Base-by-base conservation (phyloP, 1,140 invertebrate species). In the Chrysoperla carnea region DNA sequence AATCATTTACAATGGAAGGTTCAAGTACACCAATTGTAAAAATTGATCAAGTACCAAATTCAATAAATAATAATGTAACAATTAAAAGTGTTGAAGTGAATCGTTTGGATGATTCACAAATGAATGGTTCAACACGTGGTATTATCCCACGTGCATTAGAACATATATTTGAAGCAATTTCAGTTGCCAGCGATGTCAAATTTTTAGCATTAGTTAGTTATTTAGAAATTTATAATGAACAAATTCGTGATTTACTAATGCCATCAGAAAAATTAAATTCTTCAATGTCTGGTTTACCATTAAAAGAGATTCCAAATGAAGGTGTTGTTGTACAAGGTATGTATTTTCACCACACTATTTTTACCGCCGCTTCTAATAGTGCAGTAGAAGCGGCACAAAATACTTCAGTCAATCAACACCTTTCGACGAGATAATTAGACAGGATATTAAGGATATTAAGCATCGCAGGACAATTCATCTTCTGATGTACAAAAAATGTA, bases 191-290 rank as follows among this genome's bases (percentile, higher is more conserved):
- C 37, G 72, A 78, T 44, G 76, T 77, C 13, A 86, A 89, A 58
- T 95, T 84, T 59, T 64, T 95, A 36, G 84, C 90, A 0, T 68
- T 91, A 42, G 77, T 88, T n/a, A 90, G 84, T 39, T 95, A 92
- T 58, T 69, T 94, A 35, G 91, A 95, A 62, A 93, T 93, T 37
- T 92, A 93, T 62, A 93, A 91, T 63, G 88, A 92, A 64, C 81
- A 83, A 56, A 76, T 90, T 43, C 62, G 56, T 40, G 57, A 59
- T 48, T 49, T 59, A 44, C 42, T 59, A 38, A 39, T 57, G 43
- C 54, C 53, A 39, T 52, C 46, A 40, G 55, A 60, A n/a, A 57
- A 54, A 48, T 44, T 50, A 14, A 42, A 44, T 13, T 45, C 52
- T 13, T 31, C 43, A 42, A 49, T 55, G 49, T 44, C n/a, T 27